Evolutionary conservation across 2,888 invertebrate species (phyloP).

Genomic region (Macropis europaea): DNA sequence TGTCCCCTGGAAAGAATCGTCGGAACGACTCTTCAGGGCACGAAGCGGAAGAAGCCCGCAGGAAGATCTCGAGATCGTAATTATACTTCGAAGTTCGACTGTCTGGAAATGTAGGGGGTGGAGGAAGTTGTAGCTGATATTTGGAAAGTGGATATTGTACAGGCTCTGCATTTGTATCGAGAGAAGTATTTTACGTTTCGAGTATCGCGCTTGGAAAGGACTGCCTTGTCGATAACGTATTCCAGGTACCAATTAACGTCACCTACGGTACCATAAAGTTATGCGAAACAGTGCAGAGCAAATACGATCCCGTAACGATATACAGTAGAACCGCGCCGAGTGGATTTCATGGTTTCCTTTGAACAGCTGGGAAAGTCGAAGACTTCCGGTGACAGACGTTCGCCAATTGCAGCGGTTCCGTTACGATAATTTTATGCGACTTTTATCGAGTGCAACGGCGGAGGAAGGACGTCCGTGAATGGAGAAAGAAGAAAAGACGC

Average conservation of each 20-base stretch:
- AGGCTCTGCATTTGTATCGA: no score
- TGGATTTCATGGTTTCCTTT: neutral
- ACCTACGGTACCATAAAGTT: no score
- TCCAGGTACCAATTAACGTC: no score
- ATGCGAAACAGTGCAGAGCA: no score
- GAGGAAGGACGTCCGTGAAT: neutral
- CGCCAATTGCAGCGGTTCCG: slow-evolving; percentile 14
- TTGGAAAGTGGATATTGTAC: no score
- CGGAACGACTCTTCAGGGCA: neutral
- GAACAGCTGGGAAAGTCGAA: neutral
- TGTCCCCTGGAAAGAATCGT: neutral
- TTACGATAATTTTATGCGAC: slow-evolving; percentile 56
- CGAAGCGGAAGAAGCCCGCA: neutral
- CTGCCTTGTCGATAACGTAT: no score
- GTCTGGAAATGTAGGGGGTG: neutral
- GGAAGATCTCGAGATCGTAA: neutral
- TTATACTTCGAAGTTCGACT: no score
- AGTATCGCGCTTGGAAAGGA: no score
- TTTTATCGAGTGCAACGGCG: neutral
- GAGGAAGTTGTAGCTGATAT: no score
- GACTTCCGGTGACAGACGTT: neutral
- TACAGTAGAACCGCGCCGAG: no score
- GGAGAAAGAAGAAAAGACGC: slow-evolving; percentile 7
- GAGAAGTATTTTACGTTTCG: no score
- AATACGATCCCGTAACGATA: no score